Conservation (phyloP, 2,888 invertebrate genomes). For the Harmothoe impar region DNA sequence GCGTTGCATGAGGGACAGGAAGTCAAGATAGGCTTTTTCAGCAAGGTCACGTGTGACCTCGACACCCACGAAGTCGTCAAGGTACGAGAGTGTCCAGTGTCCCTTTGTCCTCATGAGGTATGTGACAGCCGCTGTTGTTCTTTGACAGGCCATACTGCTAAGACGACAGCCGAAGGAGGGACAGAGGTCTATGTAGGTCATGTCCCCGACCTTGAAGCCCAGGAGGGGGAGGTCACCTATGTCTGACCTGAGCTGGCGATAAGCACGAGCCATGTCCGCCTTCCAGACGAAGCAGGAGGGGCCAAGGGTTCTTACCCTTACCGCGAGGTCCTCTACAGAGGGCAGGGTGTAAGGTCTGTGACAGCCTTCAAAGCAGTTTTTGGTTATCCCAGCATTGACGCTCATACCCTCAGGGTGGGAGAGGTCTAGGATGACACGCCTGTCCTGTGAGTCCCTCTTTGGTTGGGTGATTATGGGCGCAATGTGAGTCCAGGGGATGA, state of each 20-base stretch:
- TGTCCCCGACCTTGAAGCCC: background rate
- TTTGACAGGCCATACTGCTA: background rate
- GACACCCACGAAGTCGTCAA: background rate
- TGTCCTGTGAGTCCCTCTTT: too few species aligned
- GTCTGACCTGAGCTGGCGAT: background rate
- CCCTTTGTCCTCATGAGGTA: background rate
- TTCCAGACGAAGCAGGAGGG: background rate
- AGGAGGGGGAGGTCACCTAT: background rate
- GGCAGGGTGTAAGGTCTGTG: background rate
- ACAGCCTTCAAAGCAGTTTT: background rate
- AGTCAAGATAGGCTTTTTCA: background rate
- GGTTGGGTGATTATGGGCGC: too few species aligned
- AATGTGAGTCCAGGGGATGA: too few species aligned
- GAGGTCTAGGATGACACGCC: background rate
- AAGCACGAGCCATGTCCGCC: background rate
- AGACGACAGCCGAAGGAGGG: background rate
- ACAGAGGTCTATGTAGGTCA: background rate
- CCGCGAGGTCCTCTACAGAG: background rate
- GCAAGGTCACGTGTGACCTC: background rate
- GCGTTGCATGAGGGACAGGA: background rate
- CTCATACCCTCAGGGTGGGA: background rate
- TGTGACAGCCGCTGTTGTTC: background rate
- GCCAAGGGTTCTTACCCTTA: background rate
- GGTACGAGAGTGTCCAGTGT: background rate
- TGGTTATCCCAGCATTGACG: background rate